phyloP scores from a whole-genome alignment of 1,140 invertebrate species.

The Camponotus pennsylvanicus region DNA sequence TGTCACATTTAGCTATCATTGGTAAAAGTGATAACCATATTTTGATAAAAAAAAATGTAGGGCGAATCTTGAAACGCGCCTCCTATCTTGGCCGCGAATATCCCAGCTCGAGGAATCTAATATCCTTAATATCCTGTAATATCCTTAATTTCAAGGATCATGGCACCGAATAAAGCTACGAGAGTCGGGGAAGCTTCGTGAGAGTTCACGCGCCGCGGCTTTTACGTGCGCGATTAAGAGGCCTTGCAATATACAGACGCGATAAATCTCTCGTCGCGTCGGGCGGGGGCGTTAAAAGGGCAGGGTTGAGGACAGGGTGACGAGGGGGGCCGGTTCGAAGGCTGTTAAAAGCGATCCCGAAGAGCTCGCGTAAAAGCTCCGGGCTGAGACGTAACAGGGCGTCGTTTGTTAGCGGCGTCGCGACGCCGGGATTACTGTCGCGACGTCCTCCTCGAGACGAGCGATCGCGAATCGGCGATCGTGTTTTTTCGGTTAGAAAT shows the following conservation, averaged over 20 bases:
- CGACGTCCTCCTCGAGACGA: slow-evolving; percentile 77
- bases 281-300: slow-evolving; percentile 38
- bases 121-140: not conserved
- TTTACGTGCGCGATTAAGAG: slow-evolving; percentile 49
- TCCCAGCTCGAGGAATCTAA: not conserved
- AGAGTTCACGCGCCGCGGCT: slow-evolving; percentile 34
- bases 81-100: not conserved
- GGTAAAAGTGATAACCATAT: not conserved
- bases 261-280: slow-evolving; percentile 42
- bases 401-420: slow-evolving; percentile 78
- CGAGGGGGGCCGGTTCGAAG: slow-evolving; percentile 10
- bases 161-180: slow-evolving; percentile 21
- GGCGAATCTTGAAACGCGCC: not conserved
- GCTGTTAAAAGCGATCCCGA: slow-evolving; percentile 60
- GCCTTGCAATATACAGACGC: slow-evolving; percentile 36
- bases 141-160: not conserved
- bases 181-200: not conserved
- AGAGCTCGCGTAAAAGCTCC: slow-evolving; percentile 41
- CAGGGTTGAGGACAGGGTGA: not conserved
- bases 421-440: slow-evolving; percentile 79
- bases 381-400: slow-evolving; percentile 10
- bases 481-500: not conserved
- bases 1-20: not conserved
- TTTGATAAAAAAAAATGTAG: not conserved
- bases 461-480: not conserved